phyloP scores from a whole-genome alignment of 2,888 invertebrate species.

The Holacanthella duospinosa region DNA sequence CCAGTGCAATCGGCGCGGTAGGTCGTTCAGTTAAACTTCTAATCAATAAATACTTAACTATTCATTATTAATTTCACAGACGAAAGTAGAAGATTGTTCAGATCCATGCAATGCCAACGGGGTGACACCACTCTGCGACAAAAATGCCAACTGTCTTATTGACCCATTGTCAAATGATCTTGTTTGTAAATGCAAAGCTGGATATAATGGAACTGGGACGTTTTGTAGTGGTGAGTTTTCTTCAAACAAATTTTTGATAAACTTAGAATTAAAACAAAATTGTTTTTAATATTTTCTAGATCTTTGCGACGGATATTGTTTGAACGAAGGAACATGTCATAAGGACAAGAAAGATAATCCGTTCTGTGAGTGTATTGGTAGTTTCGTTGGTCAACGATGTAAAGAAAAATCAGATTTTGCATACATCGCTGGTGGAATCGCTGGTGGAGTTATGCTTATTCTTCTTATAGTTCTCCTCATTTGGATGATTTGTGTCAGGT shows the following conservation, averaged over 20 bases:
- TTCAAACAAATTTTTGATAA: too few relatives aligned
- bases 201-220: slow-evolving; percentile 80
- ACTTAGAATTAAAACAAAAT: background rate
- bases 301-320: slow-evolving; percentile 73
- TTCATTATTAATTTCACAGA: slow-evolving; percentile 45
- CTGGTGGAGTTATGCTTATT: slow-evolving; percentile 84
- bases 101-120: slow-evolving; percentile 81
- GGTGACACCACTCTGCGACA: slow-evolving; percentile 71
- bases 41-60: background rate
- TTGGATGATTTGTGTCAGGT: slow-evolving; percentile 95
- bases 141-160: slow-evolving; percentile 75
- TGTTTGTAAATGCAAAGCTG: slow-evolving; percentile 81
- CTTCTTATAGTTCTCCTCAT: slow-evolving; percentile 84
- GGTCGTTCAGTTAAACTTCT: slow-evolving; percentile 42
- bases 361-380: slow-evolving; percentile 78
- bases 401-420: slow-evolving; percentile 93
- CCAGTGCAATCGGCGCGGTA: slow-evolving; percentile 68
- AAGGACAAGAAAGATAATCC: slow-evolving; percentile 71
- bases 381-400: slow-evolving; percentile 92
- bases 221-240: slow-evolving; percentile 59
- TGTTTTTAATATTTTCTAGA: slow-evolving; percentile 46
- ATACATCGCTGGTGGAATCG: slow-evolving; percentile 87
- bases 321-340: slow-evolving; percentile 78
- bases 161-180: slow-evolving; percentile 87
- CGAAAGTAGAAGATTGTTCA: slow-evolving; percentile 68